Conservation (phyloP, 2,113 vertebrate species). For the Chaetodon auriga region DNA sequence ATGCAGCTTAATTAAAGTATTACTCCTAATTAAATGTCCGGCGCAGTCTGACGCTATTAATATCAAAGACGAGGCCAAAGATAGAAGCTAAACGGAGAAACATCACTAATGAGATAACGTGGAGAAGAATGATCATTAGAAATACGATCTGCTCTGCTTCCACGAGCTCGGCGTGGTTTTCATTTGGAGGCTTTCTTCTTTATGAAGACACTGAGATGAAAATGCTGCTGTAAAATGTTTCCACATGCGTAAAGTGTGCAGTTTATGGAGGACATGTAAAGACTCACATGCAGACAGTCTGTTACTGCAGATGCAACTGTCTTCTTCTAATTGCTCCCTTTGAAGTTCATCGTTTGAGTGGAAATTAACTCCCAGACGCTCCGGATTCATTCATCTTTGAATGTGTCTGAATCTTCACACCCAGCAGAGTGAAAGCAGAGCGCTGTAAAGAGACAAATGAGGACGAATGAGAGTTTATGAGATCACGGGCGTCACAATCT, state of each 20-base stretch:
- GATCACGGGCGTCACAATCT: background rate
- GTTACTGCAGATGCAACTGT: slow-evolving; percentile 50
- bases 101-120: slow-evolving; percentile 43
- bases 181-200: slow-evolving; percentile 52
- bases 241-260: slow-evolving; percentile 40
- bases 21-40: slow-evolving; percentile 64
- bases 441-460: background rate
- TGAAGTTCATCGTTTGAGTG: slow-evolving; percentile 42
- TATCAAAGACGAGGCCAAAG: slow-evolving; percentile 42
- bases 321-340: slow-evolving; percentile 43
- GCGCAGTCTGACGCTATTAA: slow-evolving; percentile 40
- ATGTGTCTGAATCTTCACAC: background rate
- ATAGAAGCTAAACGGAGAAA: slow-evolving; percentile 28
- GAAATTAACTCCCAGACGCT: slow-evolving; percentile 41
- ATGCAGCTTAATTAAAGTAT: slow-evolving; percentile 23
- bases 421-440: background rate
- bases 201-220: slow-evolving; percentile 45
- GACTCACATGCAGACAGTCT: slow-evolving; percentile 59
- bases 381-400: background rate
- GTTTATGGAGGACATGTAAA: slow-evolving; percentile 57
- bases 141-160: slow-evolving; percentile 27
- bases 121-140: slow-evolving; percentile 32
- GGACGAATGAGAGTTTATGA: background rate
- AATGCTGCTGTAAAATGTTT: slow-evolving; percentile 61
- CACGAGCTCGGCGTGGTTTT: slow-evolving; percentile 40